Evolutionary conservation across 1,140 invertebrate species (phyloP), one percentile per base, ranked within the genome.

Genomic region (Ceratina australensis): DNA sequence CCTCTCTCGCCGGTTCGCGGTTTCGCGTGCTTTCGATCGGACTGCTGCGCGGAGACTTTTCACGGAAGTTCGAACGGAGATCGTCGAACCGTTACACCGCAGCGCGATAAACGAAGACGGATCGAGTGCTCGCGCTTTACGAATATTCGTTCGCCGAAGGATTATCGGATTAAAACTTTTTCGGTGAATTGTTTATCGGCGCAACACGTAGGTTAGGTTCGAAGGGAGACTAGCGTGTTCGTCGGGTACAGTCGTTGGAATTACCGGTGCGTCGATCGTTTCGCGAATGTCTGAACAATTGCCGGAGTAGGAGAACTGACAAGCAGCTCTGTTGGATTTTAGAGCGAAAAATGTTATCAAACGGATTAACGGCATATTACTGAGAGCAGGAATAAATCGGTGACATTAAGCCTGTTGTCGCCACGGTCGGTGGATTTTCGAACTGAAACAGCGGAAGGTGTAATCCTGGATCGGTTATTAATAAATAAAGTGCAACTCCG

Each of bases 401-500:
- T 20, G 4, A 52, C 49, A 49, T 28, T 18, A 5, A 28, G 49
- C 8, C 4, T 8, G 18, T 5, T 13, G 0, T 20, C 22, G 16
- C 1, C 16, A 15, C 12, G 7, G 18, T 52, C 18, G 24, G 15
- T 20, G 26, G n/a, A 13, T 16, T 71, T 8, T 18, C 20, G 20
- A 15, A 28, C 18, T 1, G n/a, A 22, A 54, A 57, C 12, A 16
- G 67, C 0, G 0, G 2, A 33, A 52, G 1, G 24, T 10, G 59
- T 71, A 57, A 59, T 59, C 54, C 20, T 15, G 54, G 54, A 47
- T n/a, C 4, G 16, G 47, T 59, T 71, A 57, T 69, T 24, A 57
- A 69, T 57, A 69, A 69, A 42, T 42, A 42, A 47, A 69, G 20
- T 68, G 28, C 13, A n/a, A 15, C 26, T 10, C n/a, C 7, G 52